phyloP scores from a whole-genome alignment of 2,113 vertebrate genomes.

The Australoheros scitulus region DNA sequence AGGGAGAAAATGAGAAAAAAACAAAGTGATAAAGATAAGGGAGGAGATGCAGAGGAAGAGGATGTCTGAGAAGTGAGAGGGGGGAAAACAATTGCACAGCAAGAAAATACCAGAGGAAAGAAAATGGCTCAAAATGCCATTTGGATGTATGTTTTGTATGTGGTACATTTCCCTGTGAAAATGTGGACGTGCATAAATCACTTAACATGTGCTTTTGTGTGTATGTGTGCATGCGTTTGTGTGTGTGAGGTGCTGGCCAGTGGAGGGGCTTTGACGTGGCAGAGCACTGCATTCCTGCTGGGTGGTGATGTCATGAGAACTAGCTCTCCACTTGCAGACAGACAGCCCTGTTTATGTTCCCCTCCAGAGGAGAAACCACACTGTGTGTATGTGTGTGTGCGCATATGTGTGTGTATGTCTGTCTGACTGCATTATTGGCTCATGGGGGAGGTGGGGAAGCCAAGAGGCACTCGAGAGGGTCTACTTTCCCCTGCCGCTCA shows the following conservation, averaged over 20 bases:
- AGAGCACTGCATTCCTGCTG: constrained; percentile 82
- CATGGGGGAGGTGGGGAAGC: constrained; percentile 71
- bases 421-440: constrained; percentile 67
- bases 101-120: constrained; percentile 15
- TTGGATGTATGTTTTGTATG: constrained; percentile 26
- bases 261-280: constrained; percentile 77
- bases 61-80: constrained; percentile 18
- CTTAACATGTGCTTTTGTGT: constrained; percentile 49
- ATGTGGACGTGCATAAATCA: constrained; percentile 65
- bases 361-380: constrained; percentile 77
- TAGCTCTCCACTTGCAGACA: constrained; percentile 76
- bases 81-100: constrained; percentile 21
- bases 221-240: neutral
- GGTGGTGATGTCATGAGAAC: constrained; percentile 87
- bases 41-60: constrained; percentile 21
- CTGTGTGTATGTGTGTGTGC: constrained; percentile 49
- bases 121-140: constrained; percentile 32
- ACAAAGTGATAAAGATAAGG: constrained; percentile 30
- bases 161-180: constrained; percentile 51
- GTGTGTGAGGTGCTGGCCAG: constrained; percentile 47
- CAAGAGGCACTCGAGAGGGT: constrained; percentile 76
- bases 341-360: constrained; percentile 85
- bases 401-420: constrained; percentile 35
- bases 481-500: constrained; percentile 71
- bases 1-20: constrained; percentile 8